Evolutionary conservation across 2,113 vertebrate species (phyloP), one percentile per base, ranked within the genome.

Genomic region (Phyllostomus discolor): DNA sequence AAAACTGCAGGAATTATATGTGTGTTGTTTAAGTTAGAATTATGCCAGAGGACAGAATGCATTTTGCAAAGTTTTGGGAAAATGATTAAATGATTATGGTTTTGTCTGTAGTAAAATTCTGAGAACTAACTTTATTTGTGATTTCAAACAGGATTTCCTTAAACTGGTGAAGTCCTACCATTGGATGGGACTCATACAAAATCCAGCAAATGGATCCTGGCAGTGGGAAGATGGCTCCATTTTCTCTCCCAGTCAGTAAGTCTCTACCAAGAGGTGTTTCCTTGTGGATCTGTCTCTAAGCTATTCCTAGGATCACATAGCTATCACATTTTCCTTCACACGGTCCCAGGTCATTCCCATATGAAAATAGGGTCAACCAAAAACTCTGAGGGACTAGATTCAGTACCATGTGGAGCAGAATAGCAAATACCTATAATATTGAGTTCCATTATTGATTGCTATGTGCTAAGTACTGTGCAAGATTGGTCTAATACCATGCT

Each of bases 181-280:
- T 33, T 97, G 97, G 96, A 76, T 96, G 62, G 96, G 96, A 66
- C 84, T 97, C 4, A 6, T 48, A 11, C 52, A 67, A 5, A 79
- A 14, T 19, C 6, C 88, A 38, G 3, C 35, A 35, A 96, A 94
- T 19, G 54, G 43, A 20, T 83, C 78, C 15, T 98, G 96, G 96
- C 88, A 86, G 5, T 98, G 97, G 96, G 95, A 98, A 80, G 97
- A 98, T 33, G 97, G 94, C 12, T 93, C 92, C 20, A 15, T 88
- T 59, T 85, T 95, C 8, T 87, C n/a, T 0, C 12, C 81, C 1
- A 52, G 87, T 10, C 78, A 70, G 94, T 98, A 95, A 97, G 97
- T 96, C 35, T 76, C 38, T 33, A 26, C 3, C 67, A 72, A 0
- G 20, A 48, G 9, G 38, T 52, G 16, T 78, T 46, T 28, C 22